A percentile compares a stretch with the other conserved stretches of the same genome.
Evolutionary conservation across 2,888 invertebrate species (phyloP).

Genomic region (Oxycera nigricornis): DNA sequence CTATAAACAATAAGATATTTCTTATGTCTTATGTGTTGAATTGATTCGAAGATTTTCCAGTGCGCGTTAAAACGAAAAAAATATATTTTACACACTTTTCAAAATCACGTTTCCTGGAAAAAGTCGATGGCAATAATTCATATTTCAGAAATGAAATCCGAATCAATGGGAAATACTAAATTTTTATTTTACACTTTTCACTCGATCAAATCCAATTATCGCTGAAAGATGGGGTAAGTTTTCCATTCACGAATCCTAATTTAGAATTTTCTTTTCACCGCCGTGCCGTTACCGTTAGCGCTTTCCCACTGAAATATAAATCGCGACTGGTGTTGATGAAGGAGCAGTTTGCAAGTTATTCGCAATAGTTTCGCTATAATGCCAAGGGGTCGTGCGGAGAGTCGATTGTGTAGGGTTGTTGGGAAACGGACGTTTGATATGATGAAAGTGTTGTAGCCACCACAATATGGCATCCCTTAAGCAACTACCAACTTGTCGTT

Average conservation of each 20-base stretch:
- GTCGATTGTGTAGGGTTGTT: not conserved
- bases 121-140: not conserved
- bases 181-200: not conserved
- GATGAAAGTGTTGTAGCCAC: not conserved
- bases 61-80: no score
- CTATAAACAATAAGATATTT: no score
- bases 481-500: not conserved
- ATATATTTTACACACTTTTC: not conserved
- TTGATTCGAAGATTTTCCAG: no score
- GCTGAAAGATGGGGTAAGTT: not conserved
- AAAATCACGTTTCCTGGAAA: not conserved
- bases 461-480: not conserved
- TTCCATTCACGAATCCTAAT: not conserved
- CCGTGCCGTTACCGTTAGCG: slow-evolving; percentile 1
- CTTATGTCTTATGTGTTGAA: no score
- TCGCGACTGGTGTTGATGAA: slow-evolving; percentile 18
- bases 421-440: not conserved
- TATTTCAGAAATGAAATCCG: not conserved
- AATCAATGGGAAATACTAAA: not conserved
- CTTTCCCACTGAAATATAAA: slow-evolving; percentile 15
- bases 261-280: not conserved
- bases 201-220: slow-evolving; percentile 13
- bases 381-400: not conserved
- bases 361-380: not conserved
- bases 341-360: slow-evolving; percentile 15